Base-by-base conservation (phyloP, 1,140 invertebrate species). In the Contarinia nasturtii region DNA sequence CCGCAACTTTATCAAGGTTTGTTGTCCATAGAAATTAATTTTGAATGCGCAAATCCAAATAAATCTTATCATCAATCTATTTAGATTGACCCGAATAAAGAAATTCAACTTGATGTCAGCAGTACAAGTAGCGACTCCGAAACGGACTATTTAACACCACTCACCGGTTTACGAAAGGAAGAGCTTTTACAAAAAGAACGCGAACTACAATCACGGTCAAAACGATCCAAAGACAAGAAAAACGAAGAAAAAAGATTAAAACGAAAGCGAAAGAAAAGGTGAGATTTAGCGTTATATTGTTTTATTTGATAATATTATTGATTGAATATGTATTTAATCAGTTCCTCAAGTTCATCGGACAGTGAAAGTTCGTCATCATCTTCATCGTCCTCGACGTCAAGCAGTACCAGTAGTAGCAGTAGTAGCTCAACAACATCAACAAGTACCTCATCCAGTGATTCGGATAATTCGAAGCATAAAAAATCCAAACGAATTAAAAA, bases 51-150 rank as follows among this genome's bases (percentile, higher is more conserved):
- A 20, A 18, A 18, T 4, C 18, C 4, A 7, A 5, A 38, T 5
- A 38, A 38, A 38, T n/a, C 15, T 7, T 7, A n/a, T 5, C 5
- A n/a, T 5, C 36, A 14, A 38, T 38, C 12, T 3, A 7, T n/a
- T 17, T 50, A 80, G 70, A 74, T 84, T 18, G 81, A 86, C 57
- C 80, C 81, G 7, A 79, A 82, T 53, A 86, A 85, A 61, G 90
- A 94, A 59, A 86, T 94, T 52, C 80, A 95, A 2, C 63, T 96
- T 47, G 92, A 97, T 66, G 87, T 96, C 2, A 92, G 88, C 55
- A 93, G 88, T 55, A 97, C 92, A 14, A 94, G 89, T 46, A 93
- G 88, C 51, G 86, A 91, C 52, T 77, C 74, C 37, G 84, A 86
- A 48, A 75, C 86, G 48, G 79, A 90, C 48, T 27, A 84, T 61